These are phyloP conservation scores for Pogonocherus hispidulus DNA, from an alignment of 2,888 invertebrate genomes.

Conservation along the genomic window DNA sequence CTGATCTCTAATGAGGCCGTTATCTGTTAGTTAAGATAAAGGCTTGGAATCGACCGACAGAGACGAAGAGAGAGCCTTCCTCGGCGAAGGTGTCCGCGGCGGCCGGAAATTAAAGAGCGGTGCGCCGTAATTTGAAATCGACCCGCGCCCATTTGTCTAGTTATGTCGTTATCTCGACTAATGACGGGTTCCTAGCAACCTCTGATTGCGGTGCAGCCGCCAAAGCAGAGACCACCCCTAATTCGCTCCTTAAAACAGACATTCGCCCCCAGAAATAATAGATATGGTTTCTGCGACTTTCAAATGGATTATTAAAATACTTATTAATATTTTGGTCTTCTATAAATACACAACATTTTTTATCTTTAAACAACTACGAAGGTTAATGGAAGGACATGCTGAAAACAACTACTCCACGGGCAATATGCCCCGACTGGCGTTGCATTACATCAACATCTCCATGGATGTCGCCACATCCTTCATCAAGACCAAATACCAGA, in stretches of 20 bases:
- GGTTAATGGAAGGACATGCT: too few relatives aligned
- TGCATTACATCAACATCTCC: too few relatives aligned
- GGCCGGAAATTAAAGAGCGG: slow-evolving; percentile 67
- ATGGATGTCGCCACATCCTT: too few relatives aligned
- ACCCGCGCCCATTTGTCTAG: slow-evolving; percentile 69
- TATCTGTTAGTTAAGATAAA: slow-evolving; percentile 9
- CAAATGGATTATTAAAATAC: not conserved
- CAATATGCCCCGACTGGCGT: too few relatives aligned
- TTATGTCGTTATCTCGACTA: slow-evolving; percentile 68
- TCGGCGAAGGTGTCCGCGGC: slow-evolving; percentile 62
- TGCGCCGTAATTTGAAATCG: slow-evolving; percentile 66
- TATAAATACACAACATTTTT: too few relatives aligned
- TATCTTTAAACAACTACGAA: too few relatives aligned
- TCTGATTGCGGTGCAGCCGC: slow-evolving; percentile 59
- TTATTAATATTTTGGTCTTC: not conserved
- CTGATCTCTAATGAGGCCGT: not conserved
- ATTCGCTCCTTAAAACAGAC: slow-evolving; percentile 39
- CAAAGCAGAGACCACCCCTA: slow-evolving; percentile 64
- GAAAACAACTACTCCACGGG: too few relatives aligned
- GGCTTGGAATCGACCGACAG: slow-evolving; percentile 2
- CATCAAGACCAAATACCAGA: too few relatives aligned
- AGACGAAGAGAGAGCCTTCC: slow-evolving; percentile 5
- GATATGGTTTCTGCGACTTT: not conserved
- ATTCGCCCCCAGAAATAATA: not conserved
- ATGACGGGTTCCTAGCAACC: slow-evolving; percentile 66